A percentile compares a stretch with the other conserved stretches of the same genome.
Evolutionary conservation across 1,140 invertebrate species (phyloP).

Genomic region (Telenomus remus): DNA sequence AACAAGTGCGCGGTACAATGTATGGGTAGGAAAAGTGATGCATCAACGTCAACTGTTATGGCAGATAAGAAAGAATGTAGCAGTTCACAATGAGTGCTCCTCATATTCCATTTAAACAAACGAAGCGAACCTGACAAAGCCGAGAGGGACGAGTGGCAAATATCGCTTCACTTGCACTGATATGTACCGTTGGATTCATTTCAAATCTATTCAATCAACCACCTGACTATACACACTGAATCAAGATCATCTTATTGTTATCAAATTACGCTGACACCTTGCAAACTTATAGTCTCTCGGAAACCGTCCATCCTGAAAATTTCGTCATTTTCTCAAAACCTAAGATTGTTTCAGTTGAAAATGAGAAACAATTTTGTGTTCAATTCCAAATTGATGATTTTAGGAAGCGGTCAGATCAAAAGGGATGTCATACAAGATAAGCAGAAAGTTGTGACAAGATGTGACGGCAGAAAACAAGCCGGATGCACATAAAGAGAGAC

Average conservation of each 20-base stretch:
- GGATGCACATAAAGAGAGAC: not conserved
- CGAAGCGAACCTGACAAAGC: slow-evolving; percentile 27
- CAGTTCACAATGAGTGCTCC: slow-evolving; percentile 41
- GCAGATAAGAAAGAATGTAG: slow-evolving; percentile 47
- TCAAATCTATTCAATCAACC: not conserved
- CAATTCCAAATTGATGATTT: no score
- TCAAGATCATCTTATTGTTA: slow-evolving; percentile 1
- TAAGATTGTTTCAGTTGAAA: no score
- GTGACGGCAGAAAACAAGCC: no score
- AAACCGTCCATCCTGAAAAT: no score
- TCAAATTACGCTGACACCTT: slow-evolving; percentile 3
- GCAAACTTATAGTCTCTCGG: not conserved
- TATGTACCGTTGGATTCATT: slow-evolving; percentile 13
- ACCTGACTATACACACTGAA: not conserved
- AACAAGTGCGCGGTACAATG: slow-evolving; percentile 20
- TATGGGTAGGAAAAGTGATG: slow-evolving; percentile 34
- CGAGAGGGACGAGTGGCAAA: slow-evolving; percentile 15
- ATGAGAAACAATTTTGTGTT: no score
- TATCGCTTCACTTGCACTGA: slow-evolving; percentile 9
- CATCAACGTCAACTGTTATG: slow-evolving; percentile 46
- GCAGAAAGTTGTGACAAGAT: no score
- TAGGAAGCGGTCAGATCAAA: no score
- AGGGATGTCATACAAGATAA: no score
- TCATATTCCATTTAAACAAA: slow-evolving; percentile 48
- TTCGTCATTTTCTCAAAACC: no score